Base-by-base conservation (phyloP, 2,888 invertebrate genomes). In the Stomorhina lunata region DNA sequence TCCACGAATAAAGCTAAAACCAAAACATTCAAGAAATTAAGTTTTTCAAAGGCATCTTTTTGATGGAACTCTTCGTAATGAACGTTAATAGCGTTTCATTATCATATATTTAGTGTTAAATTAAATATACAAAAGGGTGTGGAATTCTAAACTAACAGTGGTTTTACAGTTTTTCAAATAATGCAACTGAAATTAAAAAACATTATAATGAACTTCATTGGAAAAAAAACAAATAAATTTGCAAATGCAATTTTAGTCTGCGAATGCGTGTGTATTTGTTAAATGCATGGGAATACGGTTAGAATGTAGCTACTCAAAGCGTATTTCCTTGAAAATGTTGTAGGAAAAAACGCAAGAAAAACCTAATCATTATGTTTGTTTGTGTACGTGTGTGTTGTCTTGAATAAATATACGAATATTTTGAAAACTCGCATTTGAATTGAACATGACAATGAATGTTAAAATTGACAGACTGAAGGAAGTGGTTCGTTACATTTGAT, bases 391-490 rank as follows among this genome's bases (percentile, higher is more conserved):
- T 34, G 17, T 15, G 4, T 57, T 45, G 29, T 6, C n/a, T n/a
- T n/a, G n/a, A n/a, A 9, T 63, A 37, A 17, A 25, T 7, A 59
- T 71, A n/a, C n/a, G n/a, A n/a, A n/a, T n/a, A n/a, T 57, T 55
- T 55, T 43, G 4, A 72, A 66, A 66, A 66, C 32, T 65, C 27
- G 57, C 34, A 65, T 72, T 79, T 50, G 78, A 71, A 57, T 75
- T 75, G 69, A 78, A 82, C 81, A 82, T 82, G 81, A 75, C 81
- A 82, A 75, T 75, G 81, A 78, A 75, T 82, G 81, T 65, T 78
- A 59, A 59, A 65, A 82, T 78, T 82, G 81, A 82, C 81, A 82
- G 81, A 63, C 69, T 69, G 66, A 65, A 81, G 81, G 81, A 81
- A 81, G 72, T 77, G 43, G 68, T 27, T 68, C 66, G 37, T 65